A percentile compares a stretch with the other conserved stretches of the same genome.
These are phyloP conservation scores for Vidua chalybeata DNA, from an alignment of 2,113 vertebrate genomes.

Conservation along the genomic window DNA sequence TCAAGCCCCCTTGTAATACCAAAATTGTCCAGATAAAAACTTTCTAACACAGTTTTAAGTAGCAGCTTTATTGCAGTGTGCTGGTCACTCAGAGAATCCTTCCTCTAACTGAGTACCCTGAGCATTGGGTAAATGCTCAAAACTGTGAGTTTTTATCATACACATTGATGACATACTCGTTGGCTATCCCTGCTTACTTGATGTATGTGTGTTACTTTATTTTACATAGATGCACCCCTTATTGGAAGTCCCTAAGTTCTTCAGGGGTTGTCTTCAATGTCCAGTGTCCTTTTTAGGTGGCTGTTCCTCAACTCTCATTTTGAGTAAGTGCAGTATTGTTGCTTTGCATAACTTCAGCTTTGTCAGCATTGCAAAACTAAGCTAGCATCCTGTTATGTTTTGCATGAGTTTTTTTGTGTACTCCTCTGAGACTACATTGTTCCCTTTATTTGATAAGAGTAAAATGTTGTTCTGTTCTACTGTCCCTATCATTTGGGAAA, in stretches of 20 bases:
- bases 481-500: neutral
- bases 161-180: neutral
- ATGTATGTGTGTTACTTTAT: neutral
- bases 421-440: neutral
- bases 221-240: neutral
- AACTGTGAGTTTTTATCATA: neutral
- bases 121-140: neutral
- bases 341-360: neutral
- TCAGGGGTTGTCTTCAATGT: neutral
- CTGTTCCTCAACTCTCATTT: neutral
- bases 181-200: neutral
- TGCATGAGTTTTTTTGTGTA: neutral
- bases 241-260: neutral
- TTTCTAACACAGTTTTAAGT: neutral
- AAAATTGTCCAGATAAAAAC: neutral
- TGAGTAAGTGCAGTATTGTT: rapidly evolving
- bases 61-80: neutral
- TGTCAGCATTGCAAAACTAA: neutral
- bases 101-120: neutral
- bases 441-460: neutral
- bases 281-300: neutral
- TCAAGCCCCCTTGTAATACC: neutral
- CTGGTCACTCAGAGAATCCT: neutral
- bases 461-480: neutral
- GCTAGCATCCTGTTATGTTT: neutral